Conservation (phyloP, 2,113 vertebrate genomes). For the Colaptes auratus region DNA sequence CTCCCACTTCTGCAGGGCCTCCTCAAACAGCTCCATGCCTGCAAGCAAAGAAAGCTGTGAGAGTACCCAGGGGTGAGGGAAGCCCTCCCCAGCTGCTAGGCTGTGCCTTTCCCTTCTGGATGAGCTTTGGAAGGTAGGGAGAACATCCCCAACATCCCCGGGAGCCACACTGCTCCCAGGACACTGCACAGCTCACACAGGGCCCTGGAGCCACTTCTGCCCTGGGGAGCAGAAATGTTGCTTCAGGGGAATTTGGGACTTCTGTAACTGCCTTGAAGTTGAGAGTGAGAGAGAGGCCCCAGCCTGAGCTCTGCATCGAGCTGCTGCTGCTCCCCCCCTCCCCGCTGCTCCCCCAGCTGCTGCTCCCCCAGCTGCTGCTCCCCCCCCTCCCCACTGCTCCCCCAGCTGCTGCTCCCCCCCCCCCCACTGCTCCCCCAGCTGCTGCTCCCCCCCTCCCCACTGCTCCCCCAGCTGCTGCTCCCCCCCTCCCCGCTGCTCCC, state of each 20-base stretch:
- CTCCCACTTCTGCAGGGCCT: slow-evolving; percentile 96
- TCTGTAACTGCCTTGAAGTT: not conserved
- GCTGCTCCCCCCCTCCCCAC: not conserved
- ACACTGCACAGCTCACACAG: not conserved
- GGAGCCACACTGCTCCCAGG: not conserved
- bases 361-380: not conserved
- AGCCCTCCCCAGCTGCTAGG: not conserved
- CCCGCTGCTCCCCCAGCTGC: not conserved
- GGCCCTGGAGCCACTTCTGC: not conserved
- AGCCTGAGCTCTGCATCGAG: not conserved
- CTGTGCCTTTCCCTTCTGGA: not conserved
- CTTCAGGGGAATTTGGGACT: not conserved
- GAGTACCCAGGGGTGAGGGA: not conserved
- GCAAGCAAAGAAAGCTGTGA: not conserved
- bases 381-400: too few relatives aligned
- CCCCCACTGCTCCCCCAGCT: too few relatives aligned
- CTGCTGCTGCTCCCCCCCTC: not conserved
- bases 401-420: too few relatives aligned
- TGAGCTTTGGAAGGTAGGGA: not conserved
- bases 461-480: not conserved
- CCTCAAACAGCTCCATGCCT: slow-evolving; percentile 99
- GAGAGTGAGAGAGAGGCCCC: not conserved
- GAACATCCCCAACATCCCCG: not conserved
- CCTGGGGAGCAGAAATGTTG: not conserved
- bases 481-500: too few relatives aligned